These are phyloP conservation scores for Netelia melanura DNA, from an alignment of 2,888 invertebrate genomes.

Conservation along the genomic window DNA sequence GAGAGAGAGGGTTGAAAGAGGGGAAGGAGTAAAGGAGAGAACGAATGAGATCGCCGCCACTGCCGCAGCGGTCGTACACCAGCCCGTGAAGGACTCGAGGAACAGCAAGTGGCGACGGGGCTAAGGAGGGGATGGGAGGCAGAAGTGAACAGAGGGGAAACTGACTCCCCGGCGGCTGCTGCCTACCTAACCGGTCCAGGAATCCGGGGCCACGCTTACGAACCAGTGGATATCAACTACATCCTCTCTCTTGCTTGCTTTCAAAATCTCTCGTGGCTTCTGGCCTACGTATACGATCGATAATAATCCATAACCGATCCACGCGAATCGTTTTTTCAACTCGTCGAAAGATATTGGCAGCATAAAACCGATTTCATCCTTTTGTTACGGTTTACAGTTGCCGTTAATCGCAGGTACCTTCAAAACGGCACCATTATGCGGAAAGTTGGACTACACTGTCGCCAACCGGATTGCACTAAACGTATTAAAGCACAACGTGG, in stretches of 20 bases:
- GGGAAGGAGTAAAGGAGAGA: slow-evolving; percentile 22
- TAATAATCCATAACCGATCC: neutral
- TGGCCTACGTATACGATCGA: neutral
- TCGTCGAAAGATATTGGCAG: too few species aligned
- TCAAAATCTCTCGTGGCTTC: slow-evolving; percentile 5
- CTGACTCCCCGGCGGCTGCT: slow-evolving; percentile 76
- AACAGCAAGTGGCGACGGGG: slow-evolving; percentile 49
- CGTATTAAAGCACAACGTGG: too few species aligned
- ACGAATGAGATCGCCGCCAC: slow-evolving; percentile 41
- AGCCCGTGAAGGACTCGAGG: slow-evolving; percentile 47
- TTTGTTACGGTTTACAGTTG: too few species aligned
- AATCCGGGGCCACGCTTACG: slow-evolving; percentile 84
- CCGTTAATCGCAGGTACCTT: too few species aligned
- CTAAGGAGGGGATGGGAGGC: slow-evolving; percentile 60
- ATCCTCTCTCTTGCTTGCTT: neutral
- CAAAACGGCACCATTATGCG: too few species aligned
- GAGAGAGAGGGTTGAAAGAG: slow-evolving; percentile 34
- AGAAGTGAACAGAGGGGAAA: slow-evolving; percentile 72
- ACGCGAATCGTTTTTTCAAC: neutral
- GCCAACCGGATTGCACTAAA: too few species aligned
- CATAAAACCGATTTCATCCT: too few species aligned
- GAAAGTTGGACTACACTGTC: too few species aligned
- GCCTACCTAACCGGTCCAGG: slow-evolving; percentile 82
- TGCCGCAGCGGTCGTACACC: slow-evolving; percentile 54
- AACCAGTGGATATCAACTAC: slow-evolving; percentile 81